Evolutionary conservation across 2,113 vertebrate genomes (phyloP).

Genomic region (Paradoxurus hermaphroditus): DNA sequence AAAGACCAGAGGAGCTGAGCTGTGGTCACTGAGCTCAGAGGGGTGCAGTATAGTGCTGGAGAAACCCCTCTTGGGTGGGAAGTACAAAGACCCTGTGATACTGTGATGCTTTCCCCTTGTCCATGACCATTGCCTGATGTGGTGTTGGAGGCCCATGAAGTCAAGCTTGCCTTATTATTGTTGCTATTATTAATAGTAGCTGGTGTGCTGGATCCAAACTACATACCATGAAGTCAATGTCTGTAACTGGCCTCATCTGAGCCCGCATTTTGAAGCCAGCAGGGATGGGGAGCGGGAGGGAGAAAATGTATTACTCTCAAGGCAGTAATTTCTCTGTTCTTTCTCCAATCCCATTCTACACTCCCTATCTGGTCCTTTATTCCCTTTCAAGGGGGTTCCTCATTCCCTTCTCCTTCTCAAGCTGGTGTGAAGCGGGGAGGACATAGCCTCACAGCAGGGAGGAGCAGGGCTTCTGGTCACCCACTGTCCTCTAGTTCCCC

Average conservation of each 20-base stretch:
- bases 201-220: neutral
- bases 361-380: neutral
- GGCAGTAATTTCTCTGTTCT: neutral
- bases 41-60: accelerated
- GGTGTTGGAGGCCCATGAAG: neutral
- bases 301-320: neutral
- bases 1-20: neutral
- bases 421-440: neutral
- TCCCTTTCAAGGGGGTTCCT: neutral
- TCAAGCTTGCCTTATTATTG: neutral
- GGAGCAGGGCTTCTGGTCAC: neutral
- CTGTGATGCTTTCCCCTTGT: neutral
- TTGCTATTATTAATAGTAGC: neutral
- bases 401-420: neutral
- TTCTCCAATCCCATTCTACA: neutral
- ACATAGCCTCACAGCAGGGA: neutral
- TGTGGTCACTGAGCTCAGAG: neutral
- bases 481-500: neutral
- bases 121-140: neutral
- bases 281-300: neutral
- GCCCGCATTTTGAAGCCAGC: neutral
- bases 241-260: neutral
- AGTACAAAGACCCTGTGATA: neutral
- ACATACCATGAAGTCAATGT: too few species aligned
- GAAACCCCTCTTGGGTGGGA: neutral